These are phyloP conservation scores for Apteryx owenii DNA, from an alignment of 2,113 vertebrate genomes.

Conservation along the genomic window DNA sequence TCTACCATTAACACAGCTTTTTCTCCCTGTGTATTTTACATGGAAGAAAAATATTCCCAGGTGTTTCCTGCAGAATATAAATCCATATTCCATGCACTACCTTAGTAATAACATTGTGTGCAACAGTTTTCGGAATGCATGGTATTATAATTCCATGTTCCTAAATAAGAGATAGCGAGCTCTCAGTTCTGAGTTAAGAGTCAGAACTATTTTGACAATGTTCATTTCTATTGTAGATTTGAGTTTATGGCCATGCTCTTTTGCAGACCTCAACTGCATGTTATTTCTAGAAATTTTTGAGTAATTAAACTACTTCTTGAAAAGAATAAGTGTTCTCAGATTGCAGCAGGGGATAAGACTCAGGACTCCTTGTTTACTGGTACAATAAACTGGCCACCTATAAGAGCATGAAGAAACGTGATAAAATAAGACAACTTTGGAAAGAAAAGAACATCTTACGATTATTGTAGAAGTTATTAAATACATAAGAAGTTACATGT, in stretches of 20 bases:
- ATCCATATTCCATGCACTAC: background rate
- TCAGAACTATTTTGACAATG: background rate
- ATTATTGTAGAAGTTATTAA: background rate
- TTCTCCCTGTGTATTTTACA: background rate
- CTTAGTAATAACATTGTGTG: background rate
- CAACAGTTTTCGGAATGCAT: background rate
- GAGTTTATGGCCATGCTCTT: background rate
- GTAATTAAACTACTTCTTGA: background rate
- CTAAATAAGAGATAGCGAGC: background rate
- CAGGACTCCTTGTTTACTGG: background rate
- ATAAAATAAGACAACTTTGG: background rate
- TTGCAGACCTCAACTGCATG: background rate
- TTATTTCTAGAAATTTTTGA: background rate
- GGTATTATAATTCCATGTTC: background rate
- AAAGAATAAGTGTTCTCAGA: background rate
- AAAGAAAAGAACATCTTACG: background rate
- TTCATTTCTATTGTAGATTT: background rate
- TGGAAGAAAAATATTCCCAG: background rate
- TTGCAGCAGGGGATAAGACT: background rate
- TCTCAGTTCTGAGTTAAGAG: background rate
- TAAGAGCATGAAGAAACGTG: background rate
- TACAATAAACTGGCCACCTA: background rate
- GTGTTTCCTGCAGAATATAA: constrained; percentile 29
- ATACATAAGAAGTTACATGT: background rate
- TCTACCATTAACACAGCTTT: background rate